Conservation (phyloP, 2,888 invertebrate genomes). For the Stenichneumon culpator region DNA sequence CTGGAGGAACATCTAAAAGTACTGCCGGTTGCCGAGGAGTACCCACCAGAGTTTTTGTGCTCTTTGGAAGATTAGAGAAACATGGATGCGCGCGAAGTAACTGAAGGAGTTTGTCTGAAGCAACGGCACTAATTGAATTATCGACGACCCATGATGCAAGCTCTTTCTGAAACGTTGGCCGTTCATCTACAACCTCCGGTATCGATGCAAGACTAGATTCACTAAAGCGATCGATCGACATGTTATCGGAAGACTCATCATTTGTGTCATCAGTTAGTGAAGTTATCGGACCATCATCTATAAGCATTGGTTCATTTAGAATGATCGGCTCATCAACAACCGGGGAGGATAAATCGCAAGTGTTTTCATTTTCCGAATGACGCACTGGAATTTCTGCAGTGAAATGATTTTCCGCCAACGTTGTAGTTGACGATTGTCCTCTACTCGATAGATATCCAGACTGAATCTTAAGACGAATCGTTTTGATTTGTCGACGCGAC, state of each 20-base stretch:
- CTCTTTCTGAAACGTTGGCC: background rate
- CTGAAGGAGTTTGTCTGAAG: background rate
- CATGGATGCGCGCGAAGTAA: background rate
- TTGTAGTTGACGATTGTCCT: slow-evolving; percentile 6
- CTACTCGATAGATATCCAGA: background rate
- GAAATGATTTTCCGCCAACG: background rate
- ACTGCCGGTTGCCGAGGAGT: background rate
- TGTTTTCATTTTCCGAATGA: background rate
- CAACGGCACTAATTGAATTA: slow-evolving; percentile 9
- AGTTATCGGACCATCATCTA: background rate
- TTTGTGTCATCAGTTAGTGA: background rate
- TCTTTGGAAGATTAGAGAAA: slow-evolving; percentile 13
- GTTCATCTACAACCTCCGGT: background rate
- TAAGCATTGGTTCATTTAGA: slow-evolving; percentile 1
- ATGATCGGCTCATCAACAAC: slow-evolving; percentile 2
- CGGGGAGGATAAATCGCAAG: background rate
- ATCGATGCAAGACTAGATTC: background rate
- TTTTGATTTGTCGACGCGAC: background rate
- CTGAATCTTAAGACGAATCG: background rate
- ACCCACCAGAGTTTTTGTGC: slow-evolving; percentile 1
- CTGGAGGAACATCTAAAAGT: background rate
- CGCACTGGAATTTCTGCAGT: background rate
- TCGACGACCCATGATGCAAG: slow-evolving; percentile 13
- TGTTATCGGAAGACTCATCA: background rate
- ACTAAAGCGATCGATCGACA: slow-evolving; percentile 6